These are phyloP conservation scores for Smutsia temminckii DNA, from an alignment of 2,797 vertebrate genomes.

Conservation along the genomic window DNA sequence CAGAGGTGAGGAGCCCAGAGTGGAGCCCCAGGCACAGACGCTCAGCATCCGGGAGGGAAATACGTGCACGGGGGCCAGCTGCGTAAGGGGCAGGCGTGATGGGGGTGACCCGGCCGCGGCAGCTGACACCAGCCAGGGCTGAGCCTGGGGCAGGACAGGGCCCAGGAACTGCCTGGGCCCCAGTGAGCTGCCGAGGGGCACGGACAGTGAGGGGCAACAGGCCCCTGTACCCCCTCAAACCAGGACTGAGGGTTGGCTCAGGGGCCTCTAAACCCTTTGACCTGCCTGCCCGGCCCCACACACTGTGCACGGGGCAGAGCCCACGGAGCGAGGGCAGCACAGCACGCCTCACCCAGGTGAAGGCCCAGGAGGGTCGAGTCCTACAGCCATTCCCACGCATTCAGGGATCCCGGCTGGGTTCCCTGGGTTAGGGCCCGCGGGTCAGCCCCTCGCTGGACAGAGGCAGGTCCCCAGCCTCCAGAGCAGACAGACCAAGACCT, in stretches of 20 bases:
- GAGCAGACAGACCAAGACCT: not conserved
- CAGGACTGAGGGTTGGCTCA: not conserved
- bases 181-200: not conserved
- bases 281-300: rapidly evolving
- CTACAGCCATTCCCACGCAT: not conserved
- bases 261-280: not conserved
- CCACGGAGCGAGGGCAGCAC: rapidly evolving
- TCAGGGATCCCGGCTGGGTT: not conserved
- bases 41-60: not conserved
- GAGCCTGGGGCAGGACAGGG: not conserved
- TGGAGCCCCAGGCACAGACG: not conserved
- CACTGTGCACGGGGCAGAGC: rapidly evolving
- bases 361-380: no score
- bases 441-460: not conserved
- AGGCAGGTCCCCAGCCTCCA: not conserved
- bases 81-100: not conserved
- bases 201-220: not conserved
- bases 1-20: not conserved
- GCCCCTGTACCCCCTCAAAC: not conserved
- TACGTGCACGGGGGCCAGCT: not conserved
- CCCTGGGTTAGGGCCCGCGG: no score
- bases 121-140: not conserved
- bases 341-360: not conserved
- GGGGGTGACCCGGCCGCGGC: not conserved
- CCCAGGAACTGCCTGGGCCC: not conserved